Base-by-base conservation (phyloP, 2,797 vertebrate species). In the Selene dorsalis region DNA sequence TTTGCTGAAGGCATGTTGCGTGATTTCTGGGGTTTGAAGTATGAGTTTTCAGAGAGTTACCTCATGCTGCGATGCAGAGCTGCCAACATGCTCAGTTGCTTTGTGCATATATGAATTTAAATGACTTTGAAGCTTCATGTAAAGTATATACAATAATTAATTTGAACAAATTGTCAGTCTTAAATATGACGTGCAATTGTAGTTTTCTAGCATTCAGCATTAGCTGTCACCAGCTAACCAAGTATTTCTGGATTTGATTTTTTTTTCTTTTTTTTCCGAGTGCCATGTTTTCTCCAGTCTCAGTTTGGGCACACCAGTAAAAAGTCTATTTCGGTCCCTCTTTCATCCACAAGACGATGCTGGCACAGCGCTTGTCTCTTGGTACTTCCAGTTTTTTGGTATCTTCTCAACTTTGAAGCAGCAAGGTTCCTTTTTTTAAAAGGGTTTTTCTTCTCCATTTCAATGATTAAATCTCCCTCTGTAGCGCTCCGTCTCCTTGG, bases 381-480 rank as follows among this genome's bases (percentile, higher is more conserved):
- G 88, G 84, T 90, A 73, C 79, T 83, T 87, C 30, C 58, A 79
- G 41, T 91, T 89, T 35, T 88, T 86, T 87, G 81, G 85, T 90
- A 80, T 88, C 84, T 86, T 82, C 73, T 87, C 81, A 79, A 79
- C 76, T 89, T 88, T 85, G 84, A 88, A 90, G 82, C 80, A 41
- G 48, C 67, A 48, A 88, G 77, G 76, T 77, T 87, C 55, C 74
- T 58, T 89, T 90, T 89, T 88, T 88, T 82, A 63, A 52, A n/a
- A 60, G 35, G 18, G 20, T 79, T 86, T 84, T 92, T 84, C 80
- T 89, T 90, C 83, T 88, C 69, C 39, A 71, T 93, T 90, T 92
- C 91, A 90, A 79, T 91, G 85, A 81, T 85, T 80, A 76, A 66
- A 84, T 86, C 78, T 87, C 67, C 65, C 86, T 91, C 84, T 90